A percentile compares a stretch with the other conserved stretches of the same genome.
Evolutionary conservation across 2,113 vertebrate genomes (phyloP).

Genomic region (Sebastes schlegelii): DNA sequence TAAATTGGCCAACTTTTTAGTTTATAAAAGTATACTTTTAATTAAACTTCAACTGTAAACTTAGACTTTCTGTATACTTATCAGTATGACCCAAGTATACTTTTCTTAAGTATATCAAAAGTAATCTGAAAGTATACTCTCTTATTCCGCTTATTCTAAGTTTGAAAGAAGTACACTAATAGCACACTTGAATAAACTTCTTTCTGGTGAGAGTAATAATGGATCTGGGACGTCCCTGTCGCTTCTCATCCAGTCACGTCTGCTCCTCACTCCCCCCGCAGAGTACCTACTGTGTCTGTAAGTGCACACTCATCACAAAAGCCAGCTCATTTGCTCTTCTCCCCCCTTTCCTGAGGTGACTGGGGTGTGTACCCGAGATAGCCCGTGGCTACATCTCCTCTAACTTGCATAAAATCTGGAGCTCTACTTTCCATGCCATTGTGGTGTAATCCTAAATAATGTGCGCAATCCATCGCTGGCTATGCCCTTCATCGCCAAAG

Average conservation of each 20-base stretch:
- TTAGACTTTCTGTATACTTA: no score
- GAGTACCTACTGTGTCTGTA: slow-evolving; percentile 52
- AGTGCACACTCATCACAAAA: slow-evolving; percentile 72
- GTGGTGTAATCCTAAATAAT: slow-evolving; percentile 58
- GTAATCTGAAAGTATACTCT: no score
- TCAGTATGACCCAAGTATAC: no score
- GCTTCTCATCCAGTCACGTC: slow-evolving; percentile 60
- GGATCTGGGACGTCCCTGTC: slow-evolving; percentile 61
- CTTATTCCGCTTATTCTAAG: no score
- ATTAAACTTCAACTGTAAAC: no score
- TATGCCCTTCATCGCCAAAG: slow-evolving; percentile 35
- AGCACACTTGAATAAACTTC: no score
- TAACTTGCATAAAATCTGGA: slow-evolving; percentile 61
- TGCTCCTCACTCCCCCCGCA: slow-evolving; percentile 49
- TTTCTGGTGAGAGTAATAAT: slow-evolving; percentile 48
- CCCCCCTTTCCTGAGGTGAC: slow-evolving; percentile 46
- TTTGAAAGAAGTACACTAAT: no score
- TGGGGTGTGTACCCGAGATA: slow-evolving; percentile 11
- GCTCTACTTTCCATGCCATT: neutral
- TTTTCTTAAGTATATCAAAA: no score
- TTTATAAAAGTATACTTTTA: no score
- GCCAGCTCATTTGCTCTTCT: slow-evolving; percentile 49
- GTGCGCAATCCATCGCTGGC: slow-evolving; percentile 35
- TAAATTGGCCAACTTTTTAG: no score
- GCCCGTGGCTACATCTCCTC: slow-evolving; percentile 37